Evolutionary conservation across 1,140 invertebrate genomes (phyloP).

Genomic region (Delia radicum): DNA sequence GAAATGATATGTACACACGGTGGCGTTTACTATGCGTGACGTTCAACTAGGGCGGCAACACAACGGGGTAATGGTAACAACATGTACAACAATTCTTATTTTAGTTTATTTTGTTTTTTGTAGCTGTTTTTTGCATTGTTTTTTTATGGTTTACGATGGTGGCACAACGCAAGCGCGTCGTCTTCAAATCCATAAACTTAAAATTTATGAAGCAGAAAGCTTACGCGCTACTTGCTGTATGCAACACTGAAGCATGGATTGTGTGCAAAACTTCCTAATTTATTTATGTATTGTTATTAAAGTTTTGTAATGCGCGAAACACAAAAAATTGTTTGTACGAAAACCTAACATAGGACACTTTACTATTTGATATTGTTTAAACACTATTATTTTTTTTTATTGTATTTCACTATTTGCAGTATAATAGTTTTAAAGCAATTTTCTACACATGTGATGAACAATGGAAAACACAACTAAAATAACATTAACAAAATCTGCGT

Average conservation of each 20-base stretch:
- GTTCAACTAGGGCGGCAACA: conserved; percentile 9
- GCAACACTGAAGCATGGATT: not conserved
- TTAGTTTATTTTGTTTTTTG: too few species aligned
- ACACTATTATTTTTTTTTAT: not conserved
- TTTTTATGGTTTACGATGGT: too few species aligned
- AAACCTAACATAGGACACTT: not conserved
- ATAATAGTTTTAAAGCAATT: not conserved
- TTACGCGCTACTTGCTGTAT: conserved; percentile 25
- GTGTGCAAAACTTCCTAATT: not conserved
- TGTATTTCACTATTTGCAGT: not conserved
- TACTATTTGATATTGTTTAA: too few species aligned
- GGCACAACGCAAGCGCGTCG: conserved; percentile 11
- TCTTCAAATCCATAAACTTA: conserved; percentile 27
- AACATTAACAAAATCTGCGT: conserved; percentile 14
- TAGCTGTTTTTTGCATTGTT: too few species aligned
- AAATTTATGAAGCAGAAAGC: conserved; percentile 31
- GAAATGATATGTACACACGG: not conserved
- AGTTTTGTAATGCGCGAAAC: not conserved
- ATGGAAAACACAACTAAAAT: not conserved
- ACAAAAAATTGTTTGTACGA: not conserved
- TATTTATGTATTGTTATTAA: not conserved
- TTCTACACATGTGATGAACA: not conserved
- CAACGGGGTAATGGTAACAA: conserved; percentile 13
- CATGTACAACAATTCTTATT: conserved; percentile 3
- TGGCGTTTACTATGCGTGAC: conserved; percentile 28